Conservation (phyloP, 2,888 invertebrate genomes). For the Cephus runcator region DNA sequence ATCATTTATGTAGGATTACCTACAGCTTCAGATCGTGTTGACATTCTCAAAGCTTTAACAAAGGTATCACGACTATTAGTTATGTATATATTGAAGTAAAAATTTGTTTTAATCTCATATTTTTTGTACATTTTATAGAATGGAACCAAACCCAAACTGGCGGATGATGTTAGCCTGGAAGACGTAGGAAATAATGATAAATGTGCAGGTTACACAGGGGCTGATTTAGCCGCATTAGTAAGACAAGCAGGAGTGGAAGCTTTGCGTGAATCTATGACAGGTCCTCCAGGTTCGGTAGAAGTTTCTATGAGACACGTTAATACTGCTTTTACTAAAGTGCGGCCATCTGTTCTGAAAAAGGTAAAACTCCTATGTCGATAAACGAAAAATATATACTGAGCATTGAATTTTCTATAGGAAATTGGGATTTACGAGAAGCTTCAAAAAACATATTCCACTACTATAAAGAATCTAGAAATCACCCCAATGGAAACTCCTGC, state of each 20-base stretch:
- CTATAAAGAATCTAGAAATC: slow-evolving; percentile 67
- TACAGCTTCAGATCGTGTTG: slow-evolving; percentile 78
- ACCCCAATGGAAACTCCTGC: slow-evolving; percentile 69
- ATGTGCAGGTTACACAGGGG: slow-evolving; percentile 89
- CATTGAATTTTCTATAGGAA: slow-evolving; percentile 68
- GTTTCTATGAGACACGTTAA: slow-evolving; percentile 79
- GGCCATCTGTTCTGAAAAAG: slow-evolving; percentile 87
- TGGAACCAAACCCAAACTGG: slow-evolving; percentile 82
- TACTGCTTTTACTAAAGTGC: slow-evolving; percentile 80
- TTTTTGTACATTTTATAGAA: slow-evolving; percentile 67
- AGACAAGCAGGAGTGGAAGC: slow-evolving; percentile 87
- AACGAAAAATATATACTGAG: background rate
- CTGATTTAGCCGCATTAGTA: slow-evolving; percentile 91
- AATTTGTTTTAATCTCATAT: background rate
- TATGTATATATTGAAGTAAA: background rate
- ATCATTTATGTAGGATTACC: slow-evolving; percentile 93
- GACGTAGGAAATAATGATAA: slow-evolving; percentile 75
- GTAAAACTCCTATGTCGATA: slow-evolving; percentile 56
- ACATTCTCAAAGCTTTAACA: slow-evolving; percentile 89
- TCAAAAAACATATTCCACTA: slow-evolving; percentile 73
- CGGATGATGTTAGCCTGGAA: slow-evolving; percentile 80
- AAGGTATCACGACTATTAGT: slow-evolving; percentile 70
- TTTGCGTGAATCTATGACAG: slow-evolving; percentile 79
- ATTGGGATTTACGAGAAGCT: slow-evolving; percentile 81
- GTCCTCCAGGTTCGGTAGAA: slow-evolving; percentile 64